Conservation (phyloP, 2,888 invertebrate genomes). For the Drosophila kuntzei region DNA sequence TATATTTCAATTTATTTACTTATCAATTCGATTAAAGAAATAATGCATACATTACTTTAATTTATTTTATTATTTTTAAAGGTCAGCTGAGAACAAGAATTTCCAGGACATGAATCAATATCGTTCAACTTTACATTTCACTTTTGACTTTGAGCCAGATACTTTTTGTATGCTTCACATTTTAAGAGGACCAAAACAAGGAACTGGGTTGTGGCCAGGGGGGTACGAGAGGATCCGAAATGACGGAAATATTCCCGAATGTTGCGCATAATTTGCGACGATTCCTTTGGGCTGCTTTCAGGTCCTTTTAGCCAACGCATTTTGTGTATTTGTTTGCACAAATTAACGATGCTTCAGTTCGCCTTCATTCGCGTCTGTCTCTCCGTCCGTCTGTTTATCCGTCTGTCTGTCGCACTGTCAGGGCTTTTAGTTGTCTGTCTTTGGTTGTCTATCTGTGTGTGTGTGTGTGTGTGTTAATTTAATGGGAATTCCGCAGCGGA, state of each 20-base stretch:
- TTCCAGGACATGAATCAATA: conserved; percentile 36
- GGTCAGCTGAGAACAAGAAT: conserved; percentile 1
- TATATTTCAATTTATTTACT: no score
- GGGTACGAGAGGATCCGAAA: neutral
- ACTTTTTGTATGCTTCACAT: conserved; percentile 24
- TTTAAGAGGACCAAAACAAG: neutral
- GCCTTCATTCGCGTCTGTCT: conserved; percentile 33
- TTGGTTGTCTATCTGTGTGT: conserved; percentile 17
- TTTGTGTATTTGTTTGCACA: conserved; percentile 71
- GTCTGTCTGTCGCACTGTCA: conserved; percentile 31
- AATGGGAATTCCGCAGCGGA: conserved; percentile 77
- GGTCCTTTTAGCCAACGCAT: conserved; percentile 26
- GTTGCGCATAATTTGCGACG: conserved; percentile 64
- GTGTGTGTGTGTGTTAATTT: conserved; percentile 63
- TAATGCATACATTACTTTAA: no score
- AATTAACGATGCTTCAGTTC: conserved; percentile 73
- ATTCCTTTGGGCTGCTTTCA: conserved; percentile 35
- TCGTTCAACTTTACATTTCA: conserved; percentile 52
- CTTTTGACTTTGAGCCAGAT: conserved; percentile 57
- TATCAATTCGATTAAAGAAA: neutral
- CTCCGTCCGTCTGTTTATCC: neutral
- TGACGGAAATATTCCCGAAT: conserved; percentile 26
- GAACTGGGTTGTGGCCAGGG: no score
- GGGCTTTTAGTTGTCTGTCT: conserved; percentile 1
- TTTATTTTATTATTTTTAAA: neutral